Evolutionary conservation across 1,140 invertebrate genomes (phyloP), one percentile per base, ranked within the genome.

Genomic region (Macrobrachium nipponense): DNA sequence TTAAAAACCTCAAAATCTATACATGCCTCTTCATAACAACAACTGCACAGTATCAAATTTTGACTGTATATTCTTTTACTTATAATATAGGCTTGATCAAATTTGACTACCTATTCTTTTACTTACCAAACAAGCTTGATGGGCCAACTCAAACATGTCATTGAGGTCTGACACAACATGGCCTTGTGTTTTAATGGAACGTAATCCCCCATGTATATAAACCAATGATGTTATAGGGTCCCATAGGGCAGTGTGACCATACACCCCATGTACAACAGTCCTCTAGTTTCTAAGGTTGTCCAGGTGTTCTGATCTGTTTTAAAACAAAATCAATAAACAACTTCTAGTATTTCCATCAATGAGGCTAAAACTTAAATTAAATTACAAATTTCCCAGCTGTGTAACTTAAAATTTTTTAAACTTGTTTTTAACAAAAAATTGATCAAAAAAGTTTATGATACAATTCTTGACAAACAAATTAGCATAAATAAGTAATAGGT

Each of bases 171-270:
- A 96, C 2, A 98, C 92, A 5, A 94, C 92, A 89, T 95, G 94
- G 17, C 94, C 94, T 15, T 95, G 94, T 88, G 95, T 94, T 12
- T 94, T 94, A 89, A 95, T 95, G 0, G 96, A 97, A 5, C 97
- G 94, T 79, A 98, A 96, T 7, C 98, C 98, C 5, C 97, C 98
- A 91, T 97, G 98, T 1, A 99, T 94, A 90, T 97, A 98, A n/a
- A 99, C 96, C 76, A 94, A 93, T 68, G 94, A 93, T 0, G 94
- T 95, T 5, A 95, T 90, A 2, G 93, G 91, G 92, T 99, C 97
- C 92, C 95, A 97, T 0, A 95, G 94, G 51, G 96, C 95, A 8
- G 95, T 95, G 91, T 98, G 97, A 0, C 97, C 97, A 90, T 97
- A 99, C 5, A 96, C 96, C 0, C 97, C 98, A 90, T 97, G 96